Evolutionary conservation across 2,113 vertebrate species (phyloP), one percentile per base, ranked within the genome.

Genomic region (Dascyllus trimaculatus): DNA sequence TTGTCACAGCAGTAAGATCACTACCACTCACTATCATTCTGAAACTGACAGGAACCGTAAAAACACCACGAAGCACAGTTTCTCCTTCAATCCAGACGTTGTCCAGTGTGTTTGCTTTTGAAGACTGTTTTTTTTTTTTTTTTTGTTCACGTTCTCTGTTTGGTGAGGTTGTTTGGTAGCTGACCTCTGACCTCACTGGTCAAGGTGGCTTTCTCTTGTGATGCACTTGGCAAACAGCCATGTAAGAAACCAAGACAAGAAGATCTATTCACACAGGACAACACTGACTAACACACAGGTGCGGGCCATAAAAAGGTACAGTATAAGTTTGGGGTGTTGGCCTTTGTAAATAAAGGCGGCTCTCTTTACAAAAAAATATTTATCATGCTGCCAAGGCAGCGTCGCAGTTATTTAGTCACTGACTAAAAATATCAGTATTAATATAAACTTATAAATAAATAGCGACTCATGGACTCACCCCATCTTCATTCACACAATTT

Each of bases 311-410:
- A 69, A 90, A 91, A 84, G 78, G 80, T 90, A 82, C 82, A 81
- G 83, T 75, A 88, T 82, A 85, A 15, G 88, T 87, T 84, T 63
- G 93, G 91, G 93, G 86, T 83, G 81, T 86, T 88, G 85, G 95
- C 97, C 97, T 98, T 96, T 94, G 94, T 97, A 95, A 97, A 98
- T 95, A 97, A 98, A 98, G 97, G 97, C 97, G 95, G 94, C 93
- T 96, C 87, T 94, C 91, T 94, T 95, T 96, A 96, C 95, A 96
- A 97, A 96, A 95, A 95, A 93, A 79, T 96, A 95, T 95, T 94
- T 85, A 94, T 95, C 94, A 95, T 96, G 97, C 97, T 98, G 97
- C 96, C 95, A 95, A 97, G 95, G 96, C 97, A 98, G 98, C 97
- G 95, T 94, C 91, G 90, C 96, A 96, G 96, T 96, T 93, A 96